Conservation (phyloP, 1,140 invertebrate genomes). For the Drosophila fuyamai region DNA sequence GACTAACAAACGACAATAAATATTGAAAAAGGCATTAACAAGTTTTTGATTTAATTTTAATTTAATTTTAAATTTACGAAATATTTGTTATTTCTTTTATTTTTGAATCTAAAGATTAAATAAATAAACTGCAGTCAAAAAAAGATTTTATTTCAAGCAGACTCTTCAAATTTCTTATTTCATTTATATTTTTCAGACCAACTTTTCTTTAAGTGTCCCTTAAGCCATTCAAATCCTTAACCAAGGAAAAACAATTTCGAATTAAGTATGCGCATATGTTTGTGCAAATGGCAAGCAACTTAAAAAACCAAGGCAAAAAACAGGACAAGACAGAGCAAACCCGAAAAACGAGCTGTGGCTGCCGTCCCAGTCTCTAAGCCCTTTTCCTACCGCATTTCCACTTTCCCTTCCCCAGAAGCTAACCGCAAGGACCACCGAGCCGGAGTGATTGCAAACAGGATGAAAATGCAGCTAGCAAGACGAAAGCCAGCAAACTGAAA, state of each 20-base stretch:
- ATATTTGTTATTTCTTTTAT: too few relatives aligned
- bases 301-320: conserved; percentile 30
- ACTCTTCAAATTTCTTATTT: not conserved
- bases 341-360: conserved; percentile 34
- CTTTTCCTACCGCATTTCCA: not conserved
- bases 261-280: conserved; percentile 81
- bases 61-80: not conserved
- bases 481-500: conserved; percentile 69
- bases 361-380: conserved; percentile 11
- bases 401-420: not conserved
- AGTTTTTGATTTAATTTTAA: not conserved
- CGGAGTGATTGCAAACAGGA: conserved; percentile 75
- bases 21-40: not conserved
- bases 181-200: not conserved
- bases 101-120: too few relatives aligned
- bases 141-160: too few relatives aligned
- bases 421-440: conserved; percentile 63
- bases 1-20: not conserved
- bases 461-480: conserved; percentile 68
- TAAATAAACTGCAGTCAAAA: too few relatives aligned
- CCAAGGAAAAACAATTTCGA: conserved; percentile 68
- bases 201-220: conserved; percentile 13
- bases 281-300: conserved; percentile 63
- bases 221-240: conserved; percentile 57
- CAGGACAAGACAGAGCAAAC: conserved; percentile 24